Base-by-base conservation (phyloP, 1,140 invertebrate species). In the Propsilocerus akamusi region DNA sequence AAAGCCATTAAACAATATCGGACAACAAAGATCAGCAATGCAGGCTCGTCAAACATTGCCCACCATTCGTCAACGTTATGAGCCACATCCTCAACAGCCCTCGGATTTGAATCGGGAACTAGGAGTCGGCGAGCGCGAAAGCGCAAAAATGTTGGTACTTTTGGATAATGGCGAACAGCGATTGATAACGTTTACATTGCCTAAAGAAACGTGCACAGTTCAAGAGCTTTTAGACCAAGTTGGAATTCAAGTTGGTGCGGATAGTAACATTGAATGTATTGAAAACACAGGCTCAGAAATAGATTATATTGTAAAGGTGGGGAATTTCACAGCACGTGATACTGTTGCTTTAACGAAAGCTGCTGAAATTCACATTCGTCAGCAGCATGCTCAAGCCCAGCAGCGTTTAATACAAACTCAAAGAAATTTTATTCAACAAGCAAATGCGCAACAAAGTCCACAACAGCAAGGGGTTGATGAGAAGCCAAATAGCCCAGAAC, bases 221-320 rank as follows among this genome's bases (percentile, higher is more conserved):
- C 78, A 83, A 61, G 81, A 85, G 69, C 72, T 85, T 51, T 62
- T 85, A 46, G 80, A 83, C 61, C 81, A 84, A 70, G 80, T 80
- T 53, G 57, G 54, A 12, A 78, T 83, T 54, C 69, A 72, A 26
- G 76, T 80, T 55, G 69, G 72, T 32, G 67, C 71, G 37, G 72
- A 74, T 32, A 81, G 78, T 7, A 68, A 70, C 46, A 80, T 85
- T 48, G 77, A 80, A 52, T 76, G 80, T 56, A 77, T 79, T 51
- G 72, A 77, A 56, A 79, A 81, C 59, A 74, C 75, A 20, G 71
- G 69, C 22, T 70, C 77, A 55, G 78, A 78, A 57, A 81, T 85
- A 55, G 80, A 85, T 62, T 83, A 83, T 57, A 76, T 85, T 54
- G 80, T 83, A 23, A 78, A 78, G 14, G 74, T 80, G 26, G 76